These are phyloP conservation scores for Euglossa dilemma DNA, from an alignment of 1,140 invertebrate genomes.

Conservation along the genomic window DNA sequence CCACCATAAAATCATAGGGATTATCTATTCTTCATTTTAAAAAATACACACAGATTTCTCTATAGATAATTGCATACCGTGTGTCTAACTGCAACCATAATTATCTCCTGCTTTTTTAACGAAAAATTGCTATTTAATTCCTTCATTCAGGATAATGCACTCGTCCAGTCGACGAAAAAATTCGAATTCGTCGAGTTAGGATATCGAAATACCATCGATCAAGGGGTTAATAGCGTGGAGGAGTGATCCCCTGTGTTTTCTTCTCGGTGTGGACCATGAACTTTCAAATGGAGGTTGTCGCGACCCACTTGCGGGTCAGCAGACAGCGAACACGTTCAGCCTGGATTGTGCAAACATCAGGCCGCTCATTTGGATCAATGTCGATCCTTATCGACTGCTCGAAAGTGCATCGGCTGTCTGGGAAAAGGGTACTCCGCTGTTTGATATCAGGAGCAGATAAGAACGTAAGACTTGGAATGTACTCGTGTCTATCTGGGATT, in stretches of 20 bases:
- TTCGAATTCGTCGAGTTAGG: too few species aligned
- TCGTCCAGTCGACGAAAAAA: too few species aligned
- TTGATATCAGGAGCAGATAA: too few species aligned
- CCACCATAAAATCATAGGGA: too few species aligned
- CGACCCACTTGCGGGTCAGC: constrained; percentile 13
- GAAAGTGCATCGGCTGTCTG: constrained; percentile 12
- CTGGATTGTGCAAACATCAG: constrained; percentile 23
- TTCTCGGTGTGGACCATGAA: constrained; percentile 13
- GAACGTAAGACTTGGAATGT: background rate
- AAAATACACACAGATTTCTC: too few species aligned
- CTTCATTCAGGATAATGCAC: too few species aligned
- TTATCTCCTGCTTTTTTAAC: too few species aligned
- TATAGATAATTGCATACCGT: too few species aligned
- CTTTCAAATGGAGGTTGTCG: constrained; percentile 8
- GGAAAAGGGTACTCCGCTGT: background rate
- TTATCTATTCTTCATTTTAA: too few species aligned
- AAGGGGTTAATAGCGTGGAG: background rate
- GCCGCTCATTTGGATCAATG: constrained; percentile 25
- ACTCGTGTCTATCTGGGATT: background rate
- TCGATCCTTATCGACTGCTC: constrained; percentile 22
- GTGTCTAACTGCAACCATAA: too few species aligned
- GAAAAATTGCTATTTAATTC: too few species aligned
- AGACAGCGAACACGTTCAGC: constrained; percentile 13
- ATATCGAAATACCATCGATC: too few species aligned
- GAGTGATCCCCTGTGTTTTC: background rate